Evolutionary conservation across 2,797 vertebrate species (phyloP).

Genomic region (Oryzias sinensis): DNA sequence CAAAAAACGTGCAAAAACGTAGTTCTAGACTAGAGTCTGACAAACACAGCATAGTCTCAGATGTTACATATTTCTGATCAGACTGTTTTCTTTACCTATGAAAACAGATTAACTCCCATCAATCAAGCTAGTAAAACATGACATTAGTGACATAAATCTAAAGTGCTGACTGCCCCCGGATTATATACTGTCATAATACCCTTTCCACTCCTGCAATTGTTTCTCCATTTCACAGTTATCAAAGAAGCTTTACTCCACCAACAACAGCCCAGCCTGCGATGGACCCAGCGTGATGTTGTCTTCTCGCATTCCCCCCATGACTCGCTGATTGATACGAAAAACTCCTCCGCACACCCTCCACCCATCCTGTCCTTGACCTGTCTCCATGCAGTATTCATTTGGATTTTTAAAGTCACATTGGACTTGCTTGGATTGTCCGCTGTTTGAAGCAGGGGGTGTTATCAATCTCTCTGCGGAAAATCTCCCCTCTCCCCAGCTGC

Average conservation of each 20-base stretch:
- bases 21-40: background rate
- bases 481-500: slow-evolving; percentile 53
- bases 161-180: slow-evolving; percentile 53
- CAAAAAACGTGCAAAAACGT: background rate
- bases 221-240: slow-evolving; percentile 68
- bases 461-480: slow-evolving; percentile 79
- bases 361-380: slow-evolving; percentile 75
- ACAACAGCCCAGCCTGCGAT: slow-evolving; percentile 21
- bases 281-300: slow-evolving; percentile 59
- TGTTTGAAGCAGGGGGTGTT: slow-evolving; percentile 64
- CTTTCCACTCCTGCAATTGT: slow-evolving; percentile 58
- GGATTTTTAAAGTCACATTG: slow-evolving; percentile 76
- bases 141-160: slow-evolving; percentile 56
- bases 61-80: slow-evolving; percentile 13
- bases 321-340: slow-evolving; percentile 79
- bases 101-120: slow-evolving; percentile 56
- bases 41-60: slow-evolving; percentile 14
- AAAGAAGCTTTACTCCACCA: slow-evolving; percentile 55
- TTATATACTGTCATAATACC: slow-evolving; percentile 59
- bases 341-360: slow-evolving; percentile 64
- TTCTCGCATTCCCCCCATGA: slow-evolving; percentile 61
- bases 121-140: slow-evolving; percentile 47
- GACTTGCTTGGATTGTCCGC: slow-evolving; percentile 73
- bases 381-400: slow-evolving; percentile 78
- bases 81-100: slow-evolving; percentile 29